phyloP scores from a whole-genome alignment of 37 sponge, comb jelly and placozoan genomes.

The Crambe crambe region DNA sequence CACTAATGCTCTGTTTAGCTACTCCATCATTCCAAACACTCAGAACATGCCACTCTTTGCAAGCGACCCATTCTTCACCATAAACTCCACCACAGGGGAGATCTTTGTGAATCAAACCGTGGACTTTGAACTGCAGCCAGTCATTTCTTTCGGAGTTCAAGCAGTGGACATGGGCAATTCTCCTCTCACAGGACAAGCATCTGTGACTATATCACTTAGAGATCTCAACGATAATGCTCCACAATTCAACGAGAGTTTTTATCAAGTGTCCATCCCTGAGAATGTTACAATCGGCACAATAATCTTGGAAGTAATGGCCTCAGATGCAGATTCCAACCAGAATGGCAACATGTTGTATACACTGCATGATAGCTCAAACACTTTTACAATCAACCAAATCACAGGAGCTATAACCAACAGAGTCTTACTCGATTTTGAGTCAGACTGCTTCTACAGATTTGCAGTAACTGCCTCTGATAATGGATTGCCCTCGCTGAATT shows the following conservation, averaged over 20 bases:
- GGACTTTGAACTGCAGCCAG: slow-evolving; percentile 39
- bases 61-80: slow-evolving; percentile 14
- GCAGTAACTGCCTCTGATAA: slow-evolving; percentile 57
- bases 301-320: slow-evolving; percentile 31
- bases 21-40: slow-evolving; percentile 1
- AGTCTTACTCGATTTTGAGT: slow-evolving; percentile 50
- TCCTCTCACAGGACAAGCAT: neutral
- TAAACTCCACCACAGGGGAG: slow-evolving; percentile 59
- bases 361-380: slow-evolving; percentile 5
- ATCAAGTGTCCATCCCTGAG: slow-evolving; percentile 37
- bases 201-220: slow-evolving; percentile 38
- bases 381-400: slow-evolving; percentile 30
- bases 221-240: slow-evolving; percentile 75
- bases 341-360: slow-evolving; percentile 55
- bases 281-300: slow-evolving; percentile 12
- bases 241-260: slow-evolving; percentile 8
- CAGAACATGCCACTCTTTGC: neutral
- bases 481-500: slow-evolving; percentile 37
- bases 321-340: slow-evolving; percentile 57
- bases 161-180: slow-evolving; percentile 46
- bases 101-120: slow-evolving; percentile 28
- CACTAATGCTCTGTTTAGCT: slow-evolving; percentile 25
- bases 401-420: slow-evolving; percentile 48
- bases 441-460: slow-evolving; percentile 26
- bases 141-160: slow-evolving; percentile 3